Evolutionary conservation across 92 coral and sea anemone genomes (phyloP).

Genomic region (Montipora capitata): DNA sequence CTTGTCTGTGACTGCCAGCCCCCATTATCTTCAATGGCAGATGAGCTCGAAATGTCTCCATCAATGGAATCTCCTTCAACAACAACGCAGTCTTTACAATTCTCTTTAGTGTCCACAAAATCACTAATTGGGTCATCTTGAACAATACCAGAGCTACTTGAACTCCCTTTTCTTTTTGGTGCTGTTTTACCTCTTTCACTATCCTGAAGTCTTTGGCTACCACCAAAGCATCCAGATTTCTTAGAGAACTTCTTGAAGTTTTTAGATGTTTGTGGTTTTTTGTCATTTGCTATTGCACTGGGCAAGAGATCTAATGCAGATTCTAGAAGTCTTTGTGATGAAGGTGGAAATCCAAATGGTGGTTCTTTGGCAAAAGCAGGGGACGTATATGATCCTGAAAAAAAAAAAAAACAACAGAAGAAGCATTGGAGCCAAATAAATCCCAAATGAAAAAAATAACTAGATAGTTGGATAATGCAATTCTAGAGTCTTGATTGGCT

Average conservation of each 20-base stretch:
- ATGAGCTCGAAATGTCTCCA: slow-evolving; percentile 78
- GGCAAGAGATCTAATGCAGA: slow-evolving; percentile 88
- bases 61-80: slow-evolving; percentile 67
- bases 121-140: slow-evolving; percentile 47
- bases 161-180: background rate
- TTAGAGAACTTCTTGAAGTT: slow-evolving; percentile 19
- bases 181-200: background rate
- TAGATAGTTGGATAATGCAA: too few species aligned
- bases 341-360: slow-evolving; percentile 94
- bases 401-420: too few species aligned
- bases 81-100: slow-evolving; percentile 32
- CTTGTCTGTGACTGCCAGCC: slow-evolving; percentile 92
- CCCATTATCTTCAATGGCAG: slow-evolving; percentile 81
- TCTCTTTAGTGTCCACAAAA: slow-evolving; percentile 38
- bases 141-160: background rate
- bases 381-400: slow-evolving; percentile 72
- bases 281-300: slow-evolving; percentile 9
- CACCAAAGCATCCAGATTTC: slow-evolving; percentile 1
- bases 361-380: slow-evolving; percentile 70
- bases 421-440: too few species aligned
- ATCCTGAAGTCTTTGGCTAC: slow-evolving; percentile 25
- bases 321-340: slow-evolving; percentile 87
- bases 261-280: slow-evolving; percentile 1
- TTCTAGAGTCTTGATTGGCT: too few species aligned
- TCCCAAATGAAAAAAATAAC: too few species aligned